Conservation (phyloP, 2,113 vertebrate species). For the Myxocyprinus asiaticus region DNA sequence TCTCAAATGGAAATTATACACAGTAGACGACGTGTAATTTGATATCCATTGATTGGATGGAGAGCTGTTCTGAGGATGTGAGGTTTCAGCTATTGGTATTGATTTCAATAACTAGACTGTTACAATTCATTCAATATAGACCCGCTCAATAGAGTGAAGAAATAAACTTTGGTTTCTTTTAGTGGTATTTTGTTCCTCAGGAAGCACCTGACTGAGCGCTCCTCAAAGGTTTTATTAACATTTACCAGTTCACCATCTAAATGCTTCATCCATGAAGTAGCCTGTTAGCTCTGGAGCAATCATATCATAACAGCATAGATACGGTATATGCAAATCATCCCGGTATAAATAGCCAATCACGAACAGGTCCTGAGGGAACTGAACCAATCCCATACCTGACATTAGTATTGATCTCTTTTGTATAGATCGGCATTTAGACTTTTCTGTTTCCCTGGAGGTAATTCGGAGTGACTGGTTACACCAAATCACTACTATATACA, state of each 20-base stretch:
- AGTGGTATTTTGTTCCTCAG: neutral
- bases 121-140: too few species aligned
- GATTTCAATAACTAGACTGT: conserved; percentile 81
- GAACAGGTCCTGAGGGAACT: conserved; percentile 27
- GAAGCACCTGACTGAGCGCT: neutral
- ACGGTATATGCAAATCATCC: conserved; percentile 43
- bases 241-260: conserved; percentile 10
- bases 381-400: conserved; percentile 46
- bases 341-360: conserved; percentile 46
- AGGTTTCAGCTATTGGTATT: conserved; percentile 80
- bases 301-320: conserved; percentile 14
- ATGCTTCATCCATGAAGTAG: conserved; percentile 13
- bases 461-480: conserved; percentile 33
- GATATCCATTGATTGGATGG: conserved; percentile 69
- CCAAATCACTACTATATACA: conserved; percentile 35
- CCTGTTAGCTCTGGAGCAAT: conserved; percentile 33
- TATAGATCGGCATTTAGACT: conserved; percentile 48
- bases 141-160: conserved; percentile 56
- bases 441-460: conserved; percentile 36
- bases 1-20: conserved; percentile 67
- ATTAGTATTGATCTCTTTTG: conserved; percentile 51
- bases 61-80: conserved; percentile 73
- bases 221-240: conserved; percentile 19
- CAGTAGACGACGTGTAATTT: conserved; percentile 72
- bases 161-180: conserved; percentile 41